These are phyloP conservation scores for Drosophila subpulchrella DNA, from an alignment of 1,140 invertebrate genomes.

Conservation along the genomic window DNA sequence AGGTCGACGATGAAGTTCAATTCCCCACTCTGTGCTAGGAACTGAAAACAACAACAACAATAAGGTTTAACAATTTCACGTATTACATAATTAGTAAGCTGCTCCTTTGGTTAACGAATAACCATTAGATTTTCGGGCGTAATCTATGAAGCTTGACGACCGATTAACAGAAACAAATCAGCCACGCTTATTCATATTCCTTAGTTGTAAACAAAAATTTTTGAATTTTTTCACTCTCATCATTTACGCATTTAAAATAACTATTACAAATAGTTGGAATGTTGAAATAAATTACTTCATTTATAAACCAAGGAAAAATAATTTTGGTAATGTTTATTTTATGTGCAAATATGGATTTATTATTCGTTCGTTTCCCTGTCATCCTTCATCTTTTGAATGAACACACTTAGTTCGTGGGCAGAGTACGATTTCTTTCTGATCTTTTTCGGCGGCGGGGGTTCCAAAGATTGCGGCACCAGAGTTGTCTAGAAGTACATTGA, in stretches of 20 bases:
- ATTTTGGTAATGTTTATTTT: conserved; percentile 10
- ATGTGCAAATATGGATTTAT: conserved; percentile 6
- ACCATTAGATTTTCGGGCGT: conserved; percentile 29
- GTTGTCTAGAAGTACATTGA: conserved; percentile 38
- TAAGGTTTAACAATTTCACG: conserved; percentile 39
- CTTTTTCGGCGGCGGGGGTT: conserved; percentile 15
- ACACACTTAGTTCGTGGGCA: conserved; percentile 14
- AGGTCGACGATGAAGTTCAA: conserved; percentile 97
- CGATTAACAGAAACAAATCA: conserved; percentile 42
- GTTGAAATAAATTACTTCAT: conserved; percentile 61
- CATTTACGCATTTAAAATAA: conserved; percentile 60
- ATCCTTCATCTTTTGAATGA: conserved; percentile 29
- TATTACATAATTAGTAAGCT: conserved; percentile 42
- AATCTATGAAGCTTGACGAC: conserved; percentile 49
- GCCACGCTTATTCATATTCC: conserved; percentile 44
- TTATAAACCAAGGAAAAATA: conserved; percentile 35
- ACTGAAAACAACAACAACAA: conserved; percentile 1
- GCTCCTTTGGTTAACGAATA: conserved; percentile 45
- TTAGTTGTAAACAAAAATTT: conserved; percentile 52
- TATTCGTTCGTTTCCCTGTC: neutral
- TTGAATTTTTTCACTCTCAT: conserved; percentile 54
- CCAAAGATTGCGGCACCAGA: conserved; percentile 4
- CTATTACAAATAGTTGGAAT: conserved; percentile 74
- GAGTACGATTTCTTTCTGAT: conserved; percentile 38
- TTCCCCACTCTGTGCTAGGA: conserved; percentile 93